These are phyloP conservation scores for Dermolepida albohirtum DNA, from an alignment of 2,888 invertebrate species.

Conservation along the genomic window DNA sequence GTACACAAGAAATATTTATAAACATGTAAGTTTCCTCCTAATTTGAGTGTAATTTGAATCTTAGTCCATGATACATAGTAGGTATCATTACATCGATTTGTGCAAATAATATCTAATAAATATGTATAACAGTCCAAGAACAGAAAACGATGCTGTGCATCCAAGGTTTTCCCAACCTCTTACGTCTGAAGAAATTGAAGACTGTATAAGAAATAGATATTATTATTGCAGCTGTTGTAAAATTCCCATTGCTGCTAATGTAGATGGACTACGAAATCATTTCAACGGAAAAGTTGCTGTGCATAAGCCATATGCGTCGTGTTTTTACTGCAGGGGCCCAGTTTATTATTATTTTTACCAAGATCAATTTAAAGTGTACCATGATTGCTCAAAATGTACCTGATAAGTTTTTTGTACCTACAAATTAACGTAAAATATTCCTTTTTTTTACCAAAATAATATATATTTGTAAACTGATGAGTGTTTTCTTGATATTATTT, in stretches of 20 bases:
- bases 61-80: too few relatives aligned
- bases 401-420: slow-evolving; percentile 29
- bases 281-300: slow-evolving; percentile 56
- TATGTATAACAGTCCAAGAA: slow-evolving; percentile 12
- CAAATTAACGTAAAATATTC: not conserved
- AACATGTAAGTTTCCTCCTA: too few relatives aligned
- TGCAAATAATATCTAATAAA: not conserved
- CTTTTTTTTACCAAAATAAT: too few relatives aligned
- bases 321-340: slow-evolving; percentile 60
- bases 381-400: slow-evolving; percentile 54
- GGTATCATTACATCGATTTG: too few relatives aligned
- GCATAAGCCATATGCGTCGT: slow-evolving; percentile 56
- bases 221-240: slow-evolving; percentile 59
- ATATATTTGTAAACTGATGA: too few relatives aligned
- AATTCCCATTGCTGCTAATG: slow-evolving; percentile 58
- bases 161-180: slow-evolving; percentile 56
- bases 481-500: too few relatives aligned
- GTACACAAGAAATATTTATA: too few relatives aligned
- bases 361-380: slow-evolving; percentile 54
- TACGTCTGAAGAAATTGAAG: slow-evolving; percentile 52
- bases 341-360: slow-evolving; percentile 58
- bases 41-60: too few relatives aligned
- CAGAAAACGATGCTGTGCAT: slow-evolving; percentile 61
- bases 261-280: slow-evolving; percentile 56
- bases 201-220: slow-evolving; percentile 57